Evolutionary conservation across 2,113 vertebrate genomes (phyloP).

Genomic region (Colinus virginianus): DNA sequence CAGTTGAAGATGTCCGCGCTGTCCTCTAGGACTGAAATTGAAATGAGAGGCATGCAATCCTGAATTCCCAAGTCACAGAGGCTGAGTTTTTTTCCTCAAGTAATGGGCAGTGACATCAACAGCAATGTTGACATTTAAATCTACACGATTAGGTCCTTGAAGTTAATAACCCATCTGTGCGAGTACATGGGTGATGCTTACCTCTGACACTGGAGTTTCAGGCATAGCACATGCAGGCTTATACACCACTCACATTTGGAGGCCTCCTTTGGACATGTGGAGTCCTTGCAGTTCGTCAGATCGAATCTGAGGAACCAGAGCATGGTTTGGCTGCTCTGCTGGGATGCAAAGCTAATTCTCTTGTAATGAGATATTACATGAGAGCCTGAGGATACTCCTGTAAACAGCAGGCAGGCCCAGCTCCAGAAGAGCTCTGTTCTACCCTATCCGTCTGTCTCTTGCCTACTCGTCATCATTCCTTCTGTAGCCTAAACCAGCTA

Average conservation of each 20-base stretch:
- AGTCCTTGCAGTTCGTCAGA: background rate
- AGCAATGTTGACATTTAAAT: conserved; percentile 50
- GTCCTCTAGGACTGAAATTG: conserved; percentile 33
- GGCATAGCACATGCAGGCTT: background rate
- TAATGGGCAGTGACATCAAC: conserved; percentile 39
- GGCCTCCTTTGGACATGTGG: background rate
- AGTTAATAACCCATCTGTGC: conserved; percentile 48
- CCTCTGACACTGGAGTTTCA: conserved; percentile 3
- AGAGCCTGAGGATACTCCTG: accelerated
- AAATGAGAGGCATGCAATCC: background rate
- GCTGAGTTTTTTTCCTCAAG: conserved; percentile 21
- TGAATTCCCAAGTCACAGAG: background rate
- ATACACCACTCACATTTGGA: background rate
- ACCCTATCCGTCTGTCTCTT: background rate
- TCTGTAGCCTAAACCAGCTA: background rate
- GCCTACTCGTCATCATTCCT: accelerated
- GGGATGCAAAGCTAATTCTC: background rate
- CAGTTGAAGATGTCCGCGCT: background rate
- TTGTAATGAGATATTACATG: background rate
- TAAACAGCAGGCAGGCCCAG: background rate
- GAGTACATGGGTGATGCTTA: background rate
- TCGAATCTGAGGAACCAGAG: background rate
- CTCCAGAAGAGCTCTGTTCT: background rate
- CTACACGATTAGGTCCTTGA: conserved; percentile 32
- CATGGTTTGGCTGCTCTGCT: background rate